Base-by-base conservation (phyloP, 2,113 vertebrate genomes). In the Coryphaenoides rupestris region DNA sequence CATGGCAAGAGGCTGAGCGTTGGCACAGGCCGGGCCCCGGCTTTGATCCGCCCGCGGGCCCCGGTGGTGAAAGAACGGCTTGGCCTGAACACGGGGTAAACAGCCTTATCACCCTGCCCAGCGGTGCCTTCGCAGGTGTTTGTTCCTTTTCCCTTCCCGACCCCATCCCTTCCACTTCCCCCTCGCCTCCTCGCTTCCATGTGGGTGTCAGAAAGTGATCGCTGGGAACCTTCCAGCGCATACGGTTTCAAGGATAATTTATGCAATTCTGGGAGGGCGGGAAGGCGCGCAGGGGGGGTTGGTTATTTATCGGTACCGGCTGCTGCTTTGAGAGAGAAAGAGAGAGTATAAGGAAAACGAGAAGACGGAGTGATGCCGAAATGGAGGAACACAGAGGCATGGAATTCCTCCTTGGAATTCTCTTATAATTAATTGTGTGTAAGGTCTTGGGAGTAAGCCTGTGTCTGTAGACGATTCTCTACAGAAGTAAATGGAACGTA, bases 91-190 rank as follows among this genome's bases (percentile, higher is more conserved):
- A 70, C 46, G 22, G n/a, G 55, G 73, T 81, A 85, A 87, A 89
- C 68, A 80, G 71, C 74, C 70, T 84, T 86, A 83, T 87, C 83
- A 80, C 73, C 65, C 75, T 72, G 62, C 63, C 73, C 66, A 78
- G 72, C 58, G 71, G 45, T 16, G 21, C 64, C 68, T 78, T 79
- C 69, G 52, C 70, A 74, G 60, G 40, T 76, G 64, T 58, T 52
- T 33, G 58, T 21, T 58, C 7, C 49, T 60, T n/a, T n/a, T n/a
- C n/a, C n/a, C n/a, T n/a, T n/a, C n/a, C n/a, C n/a, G 61, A 15
- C 64, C 59, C 53, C 33, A 63, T n/a, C n/a, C 50, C 68, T 61
- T 54, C 28, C 50, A 53, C 28, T 54, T 63, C 55, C 72, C n/a
- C n/a, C n/a, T n/a, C n/a, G n/a, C n/a, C n/a, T n/a, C n/a, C n/a